Percentiles rank a stretch among this genome's conserved stretches.
These are phyloP conservation scores for Ips typographus DNA, from an alignment of 1,140 invertebrate species.

Conservation along the genomic window DNA sequence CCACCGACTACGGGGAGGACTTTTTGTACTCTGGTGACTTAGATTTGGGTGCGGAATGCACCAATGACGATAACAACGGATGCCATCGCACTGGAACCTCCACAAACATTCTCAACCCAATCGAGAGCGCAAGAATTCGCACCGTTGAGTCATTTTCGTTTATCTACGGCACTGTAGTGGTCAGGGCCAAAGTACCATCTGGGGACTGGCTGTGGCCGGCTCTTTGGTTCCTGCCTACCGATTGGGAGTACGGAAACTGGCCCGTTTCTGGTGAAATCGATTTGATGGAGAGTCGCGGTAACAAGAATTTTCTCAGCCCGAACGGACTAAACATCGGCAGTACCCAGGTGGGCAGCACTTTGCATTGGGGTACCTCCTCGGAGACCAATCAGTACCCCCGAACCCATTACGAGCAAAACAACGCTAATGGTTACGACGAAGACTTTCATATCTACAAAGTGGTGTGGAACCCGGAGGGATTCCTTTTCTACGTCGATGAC, in stretches of 20 bases:
- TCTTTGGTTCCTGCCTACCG: constrained; percentile 62
- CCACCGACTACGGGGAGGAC: constrained; percentile 59
- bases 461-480: constrained; percentile 54
- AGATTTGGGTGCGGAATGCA: constrained; percentile 61
- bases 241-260: constrained; percentile 60
- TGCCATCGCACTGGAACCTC: constrained; percentile 54
- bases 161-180: constrained; percentile 66
- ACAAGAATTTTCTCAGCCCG: constrained; percentile 52
- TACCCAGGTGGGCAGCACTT: constrained; percentile 59
- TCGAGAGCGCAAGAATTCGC: constrained; percentile 66
- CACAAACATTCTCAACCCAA: constrained; percentile 59
- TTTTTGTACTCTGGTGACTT: constrained; percentile 60
- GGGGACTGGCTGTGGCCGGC: constrained; percentile 77
- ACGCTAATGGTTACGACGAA: constrained; percentile 52
- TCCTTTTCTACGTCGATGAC: constrained; percentile 42
- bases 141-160: constrained; percentile 65
- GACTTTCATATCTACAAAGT: constrained; percentile 56
- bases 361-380: constrained; percentile 66
- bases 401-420: constrained; percentile 55
- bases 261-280: constrained; percentile 60
- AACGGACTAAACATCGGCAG: constrained; percentile 60
- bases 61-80: constrained; percentile 56
- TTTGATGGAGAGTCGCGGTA: constrained; percentile 62
- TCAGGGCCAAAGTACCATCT: constrained; percentile 67
- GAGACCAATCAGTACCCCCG: constrained; percentile 57